Base-by-base conservation (phyloP, 2,797 vertebrate species). In the Poeciliopsis presidionis region DNA sequence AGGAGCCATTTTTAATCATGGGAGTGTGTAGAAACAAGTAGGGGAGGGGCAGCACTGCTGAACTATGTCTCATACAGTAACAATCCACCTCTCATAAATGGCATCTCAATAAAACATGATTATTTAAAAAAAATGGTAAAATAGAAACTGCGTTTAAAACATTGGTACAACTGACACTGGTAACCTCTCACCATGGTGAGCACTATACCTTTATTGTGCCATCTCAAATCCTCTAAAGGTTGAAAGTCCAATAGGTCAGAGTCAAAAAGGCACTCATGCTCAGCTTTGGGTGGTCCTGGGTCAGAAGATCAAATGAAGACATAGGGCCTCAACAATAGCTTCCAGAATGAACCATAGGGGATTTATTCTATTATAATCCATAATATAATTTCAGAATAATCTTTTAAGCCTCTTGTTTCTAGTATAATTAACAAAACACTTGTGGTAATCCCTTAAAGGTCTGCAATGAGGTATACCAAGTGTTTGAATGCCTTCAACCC, bases 401-500 rank as follows among this genome's bases (percentile, higher is more conserved):
- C 93, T 90, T 89, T 93, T 93, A 94, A 95, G 88, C 93, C 91
- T 92, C 89, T 92, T 93, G 91, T 94, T 93, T 92, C 93, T 92
- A 92, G 89, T 91, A 89, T 94, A 93, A 96, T 94, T 93, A 94
- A 93, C 88, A 91, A 90, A 92, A 92, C 6, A 45, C 72, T 84
- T 80, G 73, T 2, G 55, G 87, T 90, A 83, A 65, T 84, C 87
- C 59, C 67, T 81, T 73, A 8, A 57, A 84, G 86, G 84, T 75
- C 72, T 79, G 61, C 76, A 75, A 67, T 39, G 70, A 71, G 73
- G 75, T 76, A 69, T 72, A 22, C 69, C 76, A 78, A 69, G 72
- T 63, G 72, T 45, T 39, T 63, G 57, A 70, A 51, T 16, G 69
- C 71, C 81, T 73, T 76, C 47, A 77, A 76, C 61, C 63, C 69